Evolutionary conservation across 2,888 invertebrate species (phyloP), one percentile per base, ranked within the genome.

Genomic region (Dicranocentrus wangi): DNA sequence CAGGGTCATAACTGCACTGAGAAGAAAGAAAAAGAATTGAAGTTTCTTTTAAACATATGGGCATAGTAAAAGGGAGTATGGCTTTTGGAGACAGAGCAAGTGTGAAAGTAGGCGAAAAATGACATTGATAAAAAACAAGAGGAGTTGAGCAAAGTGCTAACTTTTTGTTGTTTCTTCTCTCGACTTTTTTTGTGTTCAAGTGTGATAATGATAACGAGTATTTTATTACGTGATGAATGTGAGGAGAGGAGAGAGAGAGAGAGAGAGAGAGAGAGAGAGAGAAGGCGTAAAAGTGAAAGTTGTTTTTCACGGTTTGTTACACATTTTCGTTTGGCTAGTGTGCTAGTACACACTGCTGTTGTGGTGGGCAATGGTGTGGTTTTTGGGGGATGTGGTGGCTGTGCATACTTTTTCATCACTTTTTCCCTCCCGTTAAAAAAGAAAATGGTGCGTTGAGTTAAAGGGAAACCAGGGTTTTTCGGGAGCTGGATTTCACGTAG

Each of bases 221-320:
- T 63, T 63, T 63, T 63, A 63, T 63, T 63, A 63, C 63, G 55
- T 53, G 69, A 69, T 55, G 53, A 69, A 69, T 66, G 51, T 51
- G 27, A 21, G 63, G 3, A 15, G 39, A 53, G n/a, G 23, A 58
- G 60, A 39, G 25, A n/a, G n/a, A n/a, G n/a, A n/a, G n/a, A n/a
- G n/a, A n/a, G 32, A 32, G 21, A n/a, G 28, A 55, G 27, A 58
- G 58, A 27, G 53, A 15, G 19, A 65, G 19, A 39, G 51, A 23
- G 19, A 39, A 42, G 55, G 79, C 72, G 79, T 58, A 60, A 71
- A 60, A 79, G 79, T 72, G 79, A 72, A 79, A 79, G 79, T 79
- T 79, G 79, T 79, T 79, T 79, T 79, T 79, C 72, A 55, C 72
- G 72, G 32, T 72, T 72, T 65, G 72, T 79, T 79, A 72, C 79